A percentile compares a stretch with the other conserved stretches of the same genome.
phyloP scores from a whole-genome alignment of 2,888 invertebrate species.

The Drosophila suboccidentalis region DNA sequence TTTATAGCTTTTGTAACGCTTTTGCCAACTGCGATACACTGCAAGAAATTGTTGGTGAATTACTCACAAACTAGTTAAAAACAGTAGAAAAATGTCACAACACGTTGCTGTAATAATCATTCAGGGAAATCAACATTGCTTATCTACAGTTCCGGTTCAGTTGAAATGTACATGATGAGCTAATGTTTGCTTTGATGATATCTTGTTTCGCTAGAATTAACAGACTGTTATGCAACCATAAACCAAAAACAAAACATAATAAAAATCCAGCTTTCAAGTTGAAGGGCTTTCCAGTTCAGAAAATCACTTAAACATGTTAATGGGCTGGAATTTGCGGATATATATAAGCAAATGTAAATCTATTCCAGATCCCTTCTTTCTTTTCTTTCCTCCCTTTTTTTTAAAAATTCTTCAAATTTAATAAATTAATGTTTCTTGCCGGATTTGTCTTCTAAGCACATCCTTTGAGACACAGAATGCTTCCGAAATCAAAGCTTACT shows the following conservation, averaged over 20 bases:
- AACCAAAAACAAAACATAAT: conserved; percentile 5
- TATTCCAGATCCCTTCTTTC: not conserved
- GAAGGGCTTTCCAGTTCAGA: conserved; percentile 1
- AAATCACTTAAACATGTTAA: conserved; percentile 1
- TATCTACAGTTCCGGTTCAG: conserved; percentile 38
- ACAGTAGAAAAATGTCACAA: conserved; percentile 30
- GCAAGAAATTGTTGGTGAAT: conserved; percentile 9
- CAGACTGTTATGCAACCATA: conserved; percentile 12
- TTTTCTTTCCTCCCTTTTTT: too few relatives aligned
- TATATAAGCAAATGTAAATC: not conserved
- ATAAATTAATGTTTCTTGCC: too few relatives aligned
- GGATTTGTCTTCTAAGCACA: not conserved
- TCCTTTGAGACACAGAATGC: not conserved
- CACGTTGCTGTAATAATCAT: conserved; percentile 34
- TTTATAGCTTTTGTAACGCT: conserved; percentile 27
- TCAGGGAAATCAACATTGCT: conserved; percentile 28
- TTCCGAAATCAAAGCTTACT: not conserved
- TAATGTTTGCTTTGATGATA: conserved; percentile 32
- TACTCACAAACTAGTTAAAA: conserved; percentile 13
- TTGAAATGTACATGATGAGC: conserved; percentile 38
- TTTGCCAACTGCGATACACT: conserved; percentile 24
- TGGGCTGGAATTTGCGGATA: not conserved
- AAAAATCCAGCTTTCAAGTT: not conserved
- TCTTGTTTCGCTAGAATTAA: conserved; percentile 47
- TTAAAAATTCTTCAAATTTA: not conserved